Evolutionary conservation across 2,888 invertebrate genomes (phyloP), one percentile per base, ranked within the genome.

Genomic region (Hypolimnas misippus): DNA sequence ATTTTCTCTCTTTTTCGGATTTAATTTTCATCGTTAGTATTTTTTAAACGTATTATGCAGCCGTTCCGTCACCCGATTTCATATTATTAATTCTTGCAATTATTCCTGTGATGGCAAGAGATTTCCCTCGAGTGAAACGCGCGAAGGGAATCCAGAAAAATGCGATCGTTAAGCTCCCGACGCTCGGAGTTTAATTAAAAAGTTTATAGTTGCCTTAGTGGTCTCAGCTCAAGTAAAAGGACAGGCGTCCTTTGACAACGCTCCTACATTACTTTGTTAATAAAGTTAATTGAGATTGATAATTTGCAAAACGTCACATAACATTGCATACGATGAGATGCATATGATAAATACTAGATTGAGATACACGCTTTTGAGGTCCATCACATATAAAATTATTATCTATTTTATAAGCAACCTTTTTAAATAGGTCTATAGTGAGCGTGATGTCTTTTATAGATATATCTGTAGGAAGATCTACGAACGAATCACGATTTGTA

Each of bases 121-220:
- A 87, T 87, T 89, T 85, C 86, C 85, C 83, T 76, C 70, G 84
- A 82, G 86, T 75, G 73, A 73, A 75, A 75, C 74, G 77, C 73
- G 76, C 76, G 72, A 79, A 82, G 83, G 82, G 86, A 82, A 79
- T 81, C 81, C 82, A 84, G 86, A 89, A 88, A 89, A 89, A 88
- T 87, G 85, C 76, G 82, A 78, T 87, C 86, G 85, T 88, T 88
- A 87, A 86, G 82, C 78, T 75, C 73, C 77, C 69, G 70, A 72
- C 73, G 79, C 79, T 78, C 74, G 73, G 75, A 78, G 75, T 84
- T 89, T 89, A 89, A 89, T 89, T 90, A 89, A 90, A 89, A 88
- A 87, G 81, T 88, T 87, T 81, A 83, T 79, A 83, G 84, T 69
- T 76, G 79, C 78, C 79, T 81, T 58, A 63, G 62, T 42, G 67